A percentile compares a stretch with the other conserved stretches of the same genome.
These are phyloP conservation scores for Lycocorax pyrrhopterus DNA, from an alignment of 2,113 vertebrate genomes.

Conservation along the genomic window DNA sequence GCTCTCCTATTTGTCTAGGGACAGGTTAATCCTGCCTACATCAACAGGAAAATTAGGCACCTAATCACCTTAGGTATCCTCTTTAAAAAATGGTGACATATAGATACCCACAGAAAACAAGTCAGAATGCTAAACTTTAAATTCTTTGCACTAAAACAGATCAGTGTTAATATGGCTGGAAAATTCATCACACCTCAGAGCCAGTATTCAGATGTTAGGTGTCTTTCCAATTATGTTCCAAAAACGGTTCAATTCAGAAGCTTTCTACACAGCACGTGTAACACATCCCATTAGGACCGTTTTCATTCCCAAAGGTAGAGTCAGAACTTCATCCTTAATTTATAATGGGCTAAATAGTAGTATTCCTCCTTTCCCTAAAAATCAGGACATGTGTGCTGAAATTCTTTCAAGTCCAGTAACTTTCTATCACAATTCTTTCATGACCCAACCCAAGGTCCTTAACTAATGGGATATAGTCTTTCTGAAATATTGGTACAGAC, in stretches of 20 bases:
- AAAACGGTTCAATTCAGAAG: background rate
- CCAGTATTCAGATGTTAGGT: background rate
- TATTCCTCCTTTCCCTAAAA: background rate
- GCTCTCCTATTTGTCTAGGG: background rate
- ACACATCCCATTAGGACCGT: background rate
- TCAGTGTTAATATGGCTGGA: background rate
- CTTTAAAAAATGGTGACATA: background rate
- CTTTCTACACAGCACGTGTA: background rate
- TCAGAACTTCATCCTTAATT: background rate
- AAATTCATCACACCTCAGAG: background rate
- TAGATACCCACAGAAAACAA: background rate
- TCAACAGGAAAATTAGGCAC: background rate
- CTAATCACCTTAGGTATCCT: background rate
- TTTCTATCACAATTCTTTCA: background rate
- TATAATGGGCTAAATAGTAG: background rate
- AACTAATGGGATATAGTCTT: background rate
- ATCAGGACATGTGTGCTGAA: background rate
- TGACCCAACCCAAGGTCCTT: background rate
- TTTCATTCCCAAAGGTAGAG: background rate
- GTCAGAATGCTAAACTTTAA: background rate
- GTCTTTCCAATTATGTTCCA: background rate
- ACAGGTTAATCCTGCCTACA: background rate
- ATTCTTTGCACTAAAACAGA: background rate
- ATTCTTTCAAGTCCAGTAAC: background rate
- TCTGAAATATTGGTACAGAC: conserved; percentile 31